Evolutionary conservation across 1,140 invertebrate genomes (phyloP).

Genomic region (Saccostrea echinata): DNA sequence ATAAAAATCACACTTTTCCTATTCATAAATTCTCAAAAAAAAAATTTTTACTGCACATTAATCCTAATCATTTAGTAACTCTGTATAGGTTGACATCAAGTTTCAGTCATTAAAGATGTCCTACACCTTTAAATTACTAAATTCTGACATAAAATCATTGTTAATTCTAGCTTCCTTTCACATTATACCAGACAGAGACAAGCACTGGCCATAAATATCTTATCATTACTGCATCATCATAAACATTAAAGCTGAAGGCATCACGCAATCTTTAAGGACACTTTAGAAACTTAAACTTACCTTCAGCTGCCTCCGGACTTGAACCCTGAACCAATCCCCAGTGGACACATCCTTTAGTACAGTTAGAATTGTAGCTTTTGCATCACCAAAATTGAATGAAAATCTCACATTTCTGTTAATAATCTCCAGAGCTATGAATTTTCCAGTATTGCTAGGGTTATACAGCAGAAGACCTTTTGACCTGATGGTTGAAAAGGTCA

Average conservation of each 20-base stretch:
- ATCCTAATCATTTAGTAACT: neutral
- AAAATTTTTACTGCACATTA: constrained; percentile 9
- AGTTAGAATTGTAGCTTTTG: constrained; percentile 86
- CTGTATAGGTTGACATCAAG: neutral
- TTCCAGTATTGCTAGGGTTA: constrained; percentile 89
- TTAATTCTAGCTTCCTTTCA: neutral
- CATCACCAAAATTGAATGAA: constrained; percentile 88
- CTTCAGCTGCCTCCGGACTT: constrained; percentile 90
- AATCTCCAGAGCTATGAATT: constrained; percentile 93
- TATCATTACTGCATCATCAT: neutral
- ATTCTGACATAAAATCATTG: neutral
- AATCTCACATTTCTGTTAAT: constrained; percentile 90
- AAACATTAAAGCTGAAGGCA: neutral
- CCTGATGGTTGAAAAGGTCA: constrained; percentile 91
- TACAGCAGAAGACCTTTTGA: constrained; percentile 91
- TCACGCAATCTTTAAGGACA: neutral
- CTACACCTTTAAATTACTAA: neutral
- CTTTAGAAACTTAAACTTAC: constrained; percentile 61
- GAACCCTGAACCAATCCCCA: constrained; percentile 94
- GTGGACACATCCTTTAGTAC: constrained; percentile 88
- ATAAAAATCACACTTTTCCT: constrained; percentile 11
- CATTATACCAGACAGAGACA: neutral
- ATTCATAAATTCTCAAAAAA: neutral
- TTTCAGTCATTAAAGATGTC: constrained; percentile 19
- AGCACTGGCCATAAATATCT: neutral